Evolutionary conservation across 2,888 invertebrate genomes (phyloP), one percentile per base, ranked within the genome.

Genomic region (Latrodectus hesperus): DNA sequence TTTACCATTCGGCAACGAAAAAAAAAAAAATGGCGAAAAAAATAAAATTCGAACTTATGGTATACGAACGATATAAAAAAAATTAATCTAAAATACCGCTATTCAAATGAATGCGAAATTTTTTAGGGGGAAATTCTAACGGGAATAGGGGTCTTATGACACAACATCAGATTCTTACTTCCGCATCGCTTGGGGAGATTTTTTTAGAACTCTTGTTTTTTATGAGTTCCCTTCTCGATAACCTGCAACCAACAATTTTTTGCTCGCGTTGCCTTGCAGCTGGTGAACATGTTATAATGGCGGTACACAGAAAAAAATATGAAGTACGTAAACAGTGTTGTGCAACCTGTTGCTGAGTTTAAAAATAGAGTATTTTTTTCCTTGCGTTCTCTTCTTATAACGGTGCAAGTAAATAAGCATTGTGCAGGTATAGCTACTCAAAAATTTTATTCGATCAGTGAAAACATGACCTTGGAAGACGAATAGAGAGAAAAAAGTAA

Each of bases 291-390:
- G 22, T 22, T 22, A 22, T 22, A 22, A 22, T 22, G 22, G 22
- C 22, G 22, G 22, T 22, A 22, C 22, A 22, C 22, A 22, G 22
- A 22, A 22, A 22, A 22, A 22, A 22, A 22, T 22, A 22, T 22
- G 22, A 22, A 22, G 22, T 22, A 22, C 22, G 22, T 22, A 22
- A 22, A 22, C 22, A 12, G 10, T 6, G 51, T 53, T 52, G 49
- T 60, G 76, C 77, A 84, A 84, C 84, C 77, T 84, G 84, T 77
- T 72, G 77, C 67, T 22, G 17, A 22, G 77, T n/a, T 74, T 60
- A 52, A 77, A 78, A 84, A 84, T 55, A 55, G 55, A 22, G 22
- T 22, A 22, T 22, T 22, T 22, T 22, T 22, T 22, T 22, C 22
- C 22, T 22, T 22, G 22, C 22, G 22, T 1, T 22, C 1, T 22